A percentile compares a stretch with the other conserved stretches of the same genome.
These are phyloP conservation scores for Cephalotes varians DNA, from an alignment of 2,888 invertebrate species.

Conservation along the genomic window DNA sequence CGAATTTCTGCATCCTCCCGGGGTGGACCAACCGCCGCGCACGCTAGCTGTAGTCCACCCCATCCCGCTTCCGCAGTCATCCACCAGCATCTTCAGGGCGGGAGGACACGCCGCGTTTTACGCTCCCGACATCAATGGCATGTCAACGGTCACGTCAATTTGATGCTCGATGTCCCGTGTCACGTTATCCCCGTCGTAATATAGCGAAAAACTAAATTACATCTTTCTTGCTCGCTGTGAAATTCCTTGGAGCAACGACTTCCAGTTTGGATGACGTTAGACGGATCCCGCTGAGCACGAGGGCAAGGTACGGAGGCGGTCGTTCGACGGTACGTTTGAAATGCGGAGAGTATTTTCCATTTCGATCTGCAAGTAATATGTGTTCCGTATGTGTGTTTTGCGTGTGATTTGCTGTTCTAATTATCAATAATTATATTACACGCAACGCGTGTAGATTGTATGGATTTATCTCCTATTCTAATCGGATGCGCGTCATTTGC, in stretches of 20 bases:
- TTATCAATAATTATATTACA: constrained; percentile 9
- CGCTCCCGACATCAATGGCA: background rate
- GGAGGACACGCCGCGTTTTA: constrained; percentile 35
- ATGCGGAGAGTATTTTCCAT: constrained; percentile 8
- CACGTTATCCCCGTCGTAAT: constrained; percentile 21
- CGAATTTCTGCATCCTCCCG: constrained; percentile 82
- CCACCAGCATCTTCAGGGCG: constrained; percentile 80
- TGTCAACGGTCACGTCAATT: constrained; percentile 27
- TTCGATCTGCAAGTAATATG: constrained; percentile 23
- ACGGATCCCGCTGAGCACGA: background rate
- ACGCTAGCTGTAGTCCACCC: constrained; percentile 76
- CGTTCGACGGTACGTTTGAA: background rate
- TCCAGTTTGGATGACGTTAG: constrained; percentile 8
- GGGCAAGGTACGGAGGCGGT: background rate
- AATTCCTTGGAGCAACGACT: background rate
- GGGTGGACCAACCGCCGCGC: constrained; percentile 83
- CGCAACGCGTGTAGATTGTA: background rate
- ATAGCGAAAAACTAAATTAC: constrained; percentile 28
- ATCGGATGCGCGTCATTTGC: background rate
- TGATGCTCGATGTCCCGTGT: constrained; percentile 12
- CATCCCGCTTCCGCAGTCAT: constrained; percentile 81
- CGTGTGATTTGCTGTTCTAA: background rate
- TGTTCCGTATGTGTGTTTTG: too few relatives aligned
- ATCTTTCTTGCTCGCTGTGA: constrained; percentile 33
- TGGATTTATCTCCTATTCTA: background rate